phyloP scores from a whole-genome alignment of 2,888 invertebrate genomes.

The Spodoptera littoralis region DNA sequence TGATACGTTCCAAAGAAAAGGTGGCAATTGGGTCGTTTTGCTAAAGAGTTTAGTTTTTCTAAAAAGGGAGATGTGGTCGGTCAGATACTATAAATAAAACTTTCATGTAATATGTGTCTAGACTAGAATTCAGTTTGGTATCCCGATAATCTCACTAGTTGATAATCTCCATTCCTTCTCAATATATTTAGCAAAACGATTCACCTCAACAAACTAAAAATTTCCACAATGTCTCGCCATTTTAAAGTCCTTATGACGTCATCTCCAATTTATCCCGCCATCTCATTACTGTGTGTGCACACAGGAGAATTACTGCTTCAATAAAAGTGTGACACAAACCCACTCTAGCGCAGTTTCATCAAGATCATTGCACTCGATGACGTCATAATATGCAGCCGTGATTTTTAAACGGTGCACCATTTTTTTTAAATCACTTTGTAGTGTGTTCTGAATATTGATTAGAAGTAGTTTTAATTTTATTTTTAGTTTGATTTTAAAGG shows the following conservation, averaged over 20 bases:
- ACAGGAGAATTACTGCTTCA: slow-evolving; percentile 30
- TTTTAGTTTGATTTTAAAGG: slow-evolving; percentile 1
- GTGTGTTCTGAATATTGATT: slow-evolving; percentile 23
- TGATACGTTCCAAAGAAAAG: no score
- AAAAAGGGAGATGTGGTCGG: not conserved
- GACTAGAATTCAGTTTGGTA: no score
- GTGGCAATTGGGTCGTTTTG: no score
- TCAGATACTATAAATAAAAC: no score
- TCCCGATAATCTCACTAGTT: no score
- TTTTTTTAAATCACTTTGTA: slow-evolving; percentile 7
- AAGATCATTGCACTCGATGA: slow-evolving; percentile 53
- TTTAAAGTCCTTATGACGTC: slow-evolving; percentile 3
- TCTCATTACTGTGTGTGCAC: slow-evolving; percentile 26
- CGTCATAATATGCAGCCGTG: slow-evolving; percentile 41
- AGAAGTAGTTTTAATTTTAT: slow-evolving; percentile 1
- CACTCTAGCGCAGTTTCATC: slow-evolving; percentile 41
- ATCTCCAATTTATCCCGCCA: slow-evolving; percentile 5
- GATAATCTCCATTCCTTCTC: no score
- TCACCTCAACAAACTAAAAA: not conserved
- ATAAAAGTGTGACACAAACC: slow-evolving; percentile 35
- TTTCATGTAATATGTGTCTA: no score
- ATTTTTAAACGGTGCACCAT: slow-evolving; percentile 46
- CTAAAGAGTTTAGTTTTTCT: no score
- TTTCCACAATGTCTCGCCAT: no score
- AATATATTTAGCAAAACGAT: not conserved